Evolutionary conservation across 2,113 vertebrate species (phyloP).

Genomic region (Oncorhynchus gorbuscha): DNA sequence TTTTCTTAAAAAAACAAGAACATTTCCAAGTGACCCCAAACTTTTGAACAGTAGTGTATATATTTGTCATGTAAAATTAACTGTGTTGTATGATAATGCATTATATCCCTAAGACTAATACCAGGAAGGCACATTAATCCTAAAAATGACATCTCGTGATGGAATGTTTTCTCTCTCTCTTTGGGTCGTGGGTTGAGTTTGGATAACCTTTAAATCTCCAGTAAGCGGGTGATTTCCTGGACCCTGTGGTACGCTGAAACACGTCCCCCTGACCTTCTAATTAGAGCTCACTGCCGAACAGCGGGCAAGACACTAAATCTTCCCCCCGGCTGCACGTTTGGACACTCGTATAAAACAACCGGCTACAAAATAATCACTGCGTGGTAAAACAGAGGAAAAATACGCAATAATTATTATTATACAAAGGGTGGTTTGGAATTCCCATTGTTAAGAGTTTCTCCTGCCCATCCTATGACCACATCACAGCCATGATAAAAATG

Average conservation of each 20-base stretch:
- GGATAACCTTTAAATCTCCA: constrained; percentile 83
- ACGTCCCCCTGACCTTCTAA: constrained; percentile 70
- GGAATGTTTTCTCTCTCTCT: constrained; percentile 62
- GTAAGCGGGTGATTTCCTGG: constrained; percentile 60
- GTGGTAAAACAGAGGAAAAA: constrained; percentile 60
- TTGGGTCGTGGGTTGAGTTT: constrained; percentile 72
- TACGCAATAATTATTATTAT: constrained; percentile 27
- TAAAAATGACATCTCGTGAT: constrained; percentile 42
- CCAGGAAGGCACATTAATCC: not conserved
- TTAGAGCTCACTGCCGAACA: constrained; percentile 64
- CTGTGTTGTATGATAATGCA: not conserved
- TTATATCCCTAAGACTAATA: not conserved
- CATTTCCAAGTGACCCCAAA: too few species aligned
- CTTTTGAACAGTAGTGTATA: too few species aligned
- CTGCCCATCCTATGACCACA: too few species aligned
- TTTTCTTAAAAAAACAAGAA: too few species aligned
- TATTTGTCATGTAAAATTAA: too few species aligned
- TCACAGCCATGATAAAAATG: too few species aligned
- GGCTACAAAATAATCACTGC: constrained; percentile 69
- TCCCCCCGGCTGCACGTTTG: constrained; percentile 62
- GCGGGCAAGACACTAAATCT: constrained; percentile 65
- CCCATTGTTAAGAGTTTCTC: too few species aligned
- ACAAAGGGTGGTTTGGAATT: too few species aligned
- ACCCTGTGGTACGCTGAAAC: constrained; percentile 62
- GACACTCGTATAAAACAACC: constrained; percentile 62